Evolutionary conservation across 2,113 vertebrate genomes (phyloP), one percentile per base, ranked within the genome.

Genomic region (Propithecus coquereli): DNA sequence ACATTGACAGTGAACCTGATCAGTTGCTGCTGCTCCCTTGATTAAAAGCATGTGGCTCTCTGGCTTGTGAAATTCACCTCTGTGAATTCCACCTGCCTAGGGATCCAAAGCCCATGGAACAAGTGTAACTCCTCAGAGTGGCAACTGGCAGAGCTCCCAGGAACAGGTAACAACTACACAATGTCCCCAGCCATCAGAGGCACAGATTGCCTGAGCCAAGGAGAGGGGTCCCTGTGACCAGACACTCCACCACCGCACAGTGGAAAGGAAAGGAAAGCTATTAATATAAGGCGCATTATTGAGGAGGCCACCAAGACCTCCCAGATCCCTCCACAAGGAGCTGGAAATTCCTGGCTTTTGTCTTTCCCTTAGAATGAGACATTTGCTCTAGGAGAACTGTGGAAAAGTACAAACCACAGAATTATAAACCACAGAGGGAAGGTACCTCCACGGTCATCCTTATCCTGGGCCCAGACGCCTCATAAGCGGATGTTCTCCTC

Each of bases 321-420:
- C 77, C 52, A 37, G 7, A 5, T 34, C 47, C 11, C 4, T 54
- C 94, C 17, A 3, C 32, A 37, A 65, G n/a, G 23, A 40, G 37
- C 81, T 94, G 89, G 73, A 68, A 77, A 81, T 70, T 66, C 71
- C 93, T 93, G 91, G 8, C 68, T 86, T 95, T 91, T 83, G 30
- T 82, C 85, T 94, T 77, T 40, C 30, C 93, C 66, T 80, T 94
- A 52, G 70, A 90, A 84, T 54, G 70, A 94, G 54, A 61, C 43
- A 45, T 40, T 87, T 30, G 59, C 52, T 70, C 18, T 73, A 68
- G 30, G 27, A 68, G 77, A 96, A 84, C 52, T 4, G 0, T 9
- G 34, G 94, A 86, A 89, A 94, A 93, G 32, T 89, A 66, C 86
- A 91, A 94, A 66, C 84, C 59, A 34, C 65, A 87, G 88, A 89